phyloP scores from a whole-genome alignment of 2,888 invertebrate genomes.

The Scaptomyza caliginosa region DNA sequence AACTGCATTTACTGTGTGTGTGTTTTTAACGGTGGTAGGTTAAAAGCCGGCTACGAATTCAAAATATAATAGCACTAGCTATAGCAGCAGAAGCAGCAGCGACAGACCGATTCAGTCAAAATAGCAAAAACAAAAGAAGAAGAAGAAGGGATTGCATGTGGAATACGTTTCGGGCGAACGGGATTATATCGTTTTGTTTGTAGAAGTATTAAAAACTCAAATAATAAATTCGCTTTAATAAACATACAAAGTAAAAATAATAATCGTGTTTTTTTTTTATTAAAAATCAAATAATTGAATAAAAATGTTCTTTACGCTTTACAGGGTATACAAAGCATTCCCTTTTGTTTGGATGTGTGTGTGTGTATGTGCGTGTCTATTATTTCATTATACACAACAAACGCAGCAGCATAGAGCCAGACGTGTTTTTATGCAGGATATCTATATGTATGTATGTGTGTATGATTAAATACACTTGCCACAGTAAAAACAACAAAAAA shows the following conservation, averaged over 20 bases:
- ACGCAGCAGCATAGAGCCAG: constrained; percentile 16
- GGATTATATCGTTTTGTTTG: neutral
- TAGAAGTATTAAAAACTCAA: no score
- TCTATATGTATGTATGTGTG: constrained; percentile 4
- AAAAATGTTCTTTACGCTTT: neutral
- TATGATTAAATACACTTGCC: constrained; percentile 31
- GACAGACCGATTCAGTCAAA: neutral
- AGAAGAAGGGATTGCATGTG: constrained; percentile 23
- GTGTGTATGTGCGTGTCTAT: constrained; percentile 47
- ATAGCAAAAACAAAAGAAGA: no score
- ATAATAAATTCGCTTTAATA: no score
- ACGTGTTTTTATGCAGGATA: constrained; percentile 10
- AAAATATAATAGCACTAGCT: constrained; percentile 23
- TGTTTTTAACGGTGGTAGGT: constrained; percentile 61
- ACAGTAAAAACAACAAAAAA: no score
- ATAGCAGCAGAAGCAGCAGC: neutral
- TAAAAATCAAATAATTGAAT: no score
- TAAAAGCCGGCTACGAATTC: constrained; percentile 65
- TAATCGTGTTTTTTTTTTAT: no score
- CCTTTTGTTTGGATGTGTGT: constrained; percentile 3
- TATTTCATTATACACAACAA: constrained; percentile 64
- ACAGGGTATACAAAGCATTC: constrained; percentile 10
- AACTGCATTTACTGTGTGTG: constrained; percentile 27
- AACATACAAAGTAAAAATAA: no score
- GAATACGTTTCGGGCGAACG: neutral